Evolutionary conservation across 2,888 invertebrate species (phyloP), one percentile per base, ranked within the genome.

Genomic region (Aporophyla lueneburgensis): DNA sequence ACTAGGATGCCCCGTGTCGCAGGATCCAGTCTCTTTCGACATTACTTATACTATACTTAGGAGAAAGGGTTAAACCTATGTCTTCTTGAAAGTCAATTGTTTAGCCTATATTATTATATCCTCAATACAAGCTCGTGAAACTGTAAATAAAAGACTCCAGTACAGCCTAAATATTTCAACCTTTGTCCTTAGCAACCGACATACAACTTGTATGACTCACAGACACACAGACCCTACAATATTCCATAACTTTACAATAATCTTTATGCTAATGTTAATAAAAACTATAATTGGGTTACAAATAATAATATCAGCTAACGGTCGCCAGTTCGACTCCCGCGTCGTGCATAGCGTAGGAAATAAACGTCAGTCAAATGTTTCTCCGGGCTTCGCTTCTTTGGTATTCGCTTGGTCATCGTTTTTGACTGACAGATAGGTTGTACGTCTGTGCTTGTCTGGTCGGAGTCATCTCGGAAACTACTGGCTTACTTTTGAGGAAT

Each of bases 281-380:
- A 77, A 71, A 76, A 73, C 53, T 46, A 78, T 87, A 87, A 84
- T 80, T 79, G 67, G 75, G 78, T 76, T 73, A 81, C 70, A 69
- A 71, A 72, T 85, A 84, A 74, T 76, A 72, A 74, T 78, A 80
- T 16, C 59, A 49, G 70, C 58, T 82, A 88, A 88, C 86, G 88
- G 83, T 76, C 71, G 40, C 74, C 61, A 58, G 71, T 81, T 86
- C 70, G 80, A 75, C 73, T 83, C 84, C 78, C 76, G 81, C 76
- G 85, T 85, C 86, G 85, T 87, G 88, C 86, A 81, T 75, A 66
- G 78, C 74, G 72, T 74, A 89, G 88, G 88, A 90, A 87, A 88
- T 86, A 87, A 77, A 83, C 67, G 84, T 87, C 87, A 58, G 62
- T 80, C 78, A 74, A 71, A 88, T 87, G 77, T 77, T 78, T 80